Base-by-base conservation (phyloP, 2,113 vertebrate genomes). In the Bubo scandiacus region DNA sequence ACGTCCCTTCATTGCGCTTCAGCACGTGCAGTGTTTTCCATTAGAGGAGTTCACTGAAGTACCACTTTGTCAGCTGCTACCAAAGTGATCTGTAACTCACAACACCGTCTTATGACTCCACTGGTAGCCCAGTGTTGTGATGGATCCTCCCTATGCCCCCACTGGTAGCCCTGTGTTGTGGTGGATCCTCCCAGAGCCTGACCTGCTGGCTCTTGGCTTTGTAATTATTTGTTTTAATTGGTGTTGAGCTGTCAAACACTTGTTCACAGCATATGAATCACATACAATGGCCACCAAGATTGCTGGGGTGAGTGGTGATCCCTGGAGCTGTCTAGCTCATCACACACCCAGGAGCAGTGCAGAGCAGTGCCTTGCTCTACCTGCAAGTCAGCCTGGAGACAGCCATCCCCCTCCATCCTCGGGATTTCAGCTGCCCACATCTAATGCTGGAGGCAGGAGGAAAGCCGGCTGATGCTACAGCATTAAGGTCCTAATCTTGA, bases 91-190 rank as follows among this genome's bases (percentile, higher is more conserved):
- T 0, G 2, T 72, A 70, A 8, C 71, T 78, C 54, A 34, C 57
- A 29, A 0, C 12, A 12, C 21, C 0, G 1, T 52, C 42, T 34
- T 22, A 9, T 1, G 10, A 14, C 40, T 75, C 66, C 40, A 8
- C 52, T 17, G 45, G 29, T 71, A 57, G 45, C 57, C 66, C 15
- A 7, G 19, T 0, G 2, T 15, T 36, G 43, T 38, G 18, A 19
- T 81, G 34, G 84, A 42, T 65, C n/a, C 36, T 75, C 38, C n/a
- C 20, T 12, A 2, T 47, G 17, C 47, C 36, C 70, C 66, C 55
- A 7, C 61, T 30, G 55, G 26, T 83, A 59, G 38, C 49, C 59
- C 15, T 6, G 16, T 1, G 2, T 20, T n/a, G 42, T 22, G n/a
- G 8, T 62, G 49, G 92, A 45, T 82, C 57, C 34, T 68, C 73